Evolutionary conservation across 1,140 invertebrate genomes (phyloP).

Genomic region (Dufourea novaeangliae): DNA sequence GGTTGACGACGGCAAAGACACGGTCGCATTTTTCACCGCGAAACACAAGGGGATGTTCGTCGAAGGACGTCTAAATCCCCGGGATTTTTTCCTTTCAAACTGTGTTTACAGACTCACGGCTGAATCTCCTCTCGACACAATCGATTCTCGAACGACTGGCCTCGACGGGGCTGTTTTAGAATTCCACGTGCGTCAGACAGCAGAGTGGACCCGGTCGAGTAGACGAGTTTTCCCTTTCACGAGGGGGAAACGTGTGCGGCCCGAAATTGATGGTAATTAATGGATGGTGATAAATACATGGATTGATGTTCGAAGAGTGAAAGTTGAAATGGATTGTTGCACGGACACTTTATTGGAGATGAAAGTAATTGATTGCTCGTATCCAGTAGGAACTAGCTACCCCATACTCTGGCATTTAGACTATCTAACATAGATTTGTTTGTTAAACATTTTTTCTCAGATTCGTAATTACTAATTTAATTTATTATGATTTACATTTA

Average conservation of each 20-base stretch:
- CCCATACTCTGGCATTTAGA: too few relatives aligned
- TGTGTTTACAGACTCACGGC: not conserved
- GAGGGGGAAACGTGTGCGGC: not conserved
- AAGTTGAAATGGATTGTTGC: too few relatives aligned
- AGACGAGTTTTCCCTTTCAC: conserved; percentile 8
- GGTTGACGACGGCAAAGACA: too few relatives aligned
- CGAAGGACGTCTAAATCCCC: not conserved
- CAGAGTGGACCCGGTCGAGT: not conserved
- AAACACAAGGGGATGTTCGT: too few relatives aligned
- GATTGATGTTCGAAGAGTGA: too few relatives aligned
- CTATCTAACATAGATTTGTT: too few relatives aligned
- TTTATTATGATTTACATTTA: not conserved
- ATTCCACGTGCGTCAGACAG: conserved; percentile 8
- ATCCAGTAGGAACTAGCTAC: too few relatives aligned
- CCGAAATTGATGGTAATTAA: not conserved
- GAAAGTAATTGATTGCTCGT: too few relatives aligned
- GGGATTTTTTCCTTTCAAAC: not conserved
- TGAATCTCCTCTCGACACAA: not conserved
- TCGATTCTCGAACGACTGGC: conserved; percentile 1
- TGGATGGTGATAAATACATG: too few relatives aligned
- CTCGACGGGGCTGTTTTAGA: conserved; percentile 9
- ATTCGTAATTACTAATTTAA: not conserved
- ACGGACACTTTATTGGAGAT: too few relatives aligned
- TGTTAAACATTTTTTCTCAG: too few relatives aligned
- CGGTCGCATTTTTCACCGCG: too few relatives aligned